Base-by-base conservation (phyloP, 2,113 vertebrate genomes). In the Leucopsar rothschildi region DNA sequence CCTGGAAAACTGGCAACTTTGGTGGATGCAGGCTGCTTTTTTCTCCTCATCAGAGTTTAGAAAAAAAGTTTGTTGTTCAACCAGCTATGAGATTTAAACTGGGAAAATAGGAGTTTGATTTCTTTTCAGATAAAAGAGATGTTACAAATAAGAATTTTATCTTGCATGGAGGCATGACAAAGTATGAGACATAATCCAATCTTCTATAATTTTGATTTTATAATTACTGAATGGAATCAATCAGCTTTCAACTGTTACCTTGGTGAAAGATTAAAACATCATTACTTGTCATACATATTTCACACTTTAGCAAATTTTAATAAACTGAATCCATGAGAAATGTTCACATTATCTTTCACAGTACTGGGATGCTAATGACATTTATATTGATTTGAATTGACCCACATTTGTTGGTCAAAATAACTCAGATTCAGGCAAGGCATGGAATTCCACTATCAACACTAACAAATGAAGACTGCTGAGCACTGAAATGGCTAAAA, bases 211-310 rank as follows among this genome's bases (percentile, higher is more conserved):
- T 97, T 98, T 98, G 96, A 97, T 98, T 97, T 98, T 97, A 97
- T 98, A 98, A 98, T 98, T 98, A 98, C 97, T 97, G 96, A 98
- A 98, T 97, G 91, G 89, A 98, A 98, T 98, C 98, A 98, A 98
- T 98, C 97, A 98, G 97, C 97, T 97, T 98, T 98, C 97, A 98
- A 95, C 98, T 97, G 97, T 98, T 98, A 98, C 97, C 97, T 98
- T 98, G 97, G 97, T 90, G 55, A 98, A 97, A 97, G 96, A 98
- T 98, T 98, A 98, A 98, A 98, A 98, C 89, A 95, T 97, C 97
- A 96, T 97, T 98, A 98, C 94, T 98, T 96, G 96, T 97, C 97
- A 91, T 96, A 97, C 92, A 97, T 98, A 98, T 97, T 98, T 98
- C 95, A 98, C 96, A 98, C 93, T 97, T 97, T 96, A 96, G 94